These are phyloP conservation scores for Monarcha castaneiventris DNA, from an alignment of 2,113 vertebrate genomes.

Conservation along the genomic window DNA sequence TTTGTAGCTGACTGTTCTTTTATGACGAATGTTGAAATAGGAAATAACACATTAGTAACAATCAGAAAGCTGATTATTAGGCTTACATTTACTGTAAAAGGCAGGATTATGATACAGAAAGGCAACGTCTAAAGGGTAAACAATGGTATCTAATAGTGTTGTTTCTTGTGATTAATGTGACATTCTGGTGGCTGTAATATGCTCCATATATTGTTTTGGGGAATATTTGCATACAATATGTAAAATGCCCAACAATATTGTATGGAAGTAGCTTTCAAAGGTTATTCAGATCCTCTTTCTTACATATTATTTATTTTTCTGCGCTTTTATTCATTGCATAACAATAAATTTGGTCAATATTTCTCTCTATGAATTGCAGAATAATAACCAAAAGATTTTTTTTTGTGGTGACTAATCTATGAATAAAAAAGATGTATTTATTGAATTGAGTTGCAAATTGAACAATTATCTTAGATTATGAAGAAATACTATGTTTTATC, in stretches of 20 bases:
- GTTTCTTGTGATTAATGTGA: background rate
- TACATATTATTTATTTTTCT: background rate
- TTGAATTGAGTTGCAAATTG: background rate
- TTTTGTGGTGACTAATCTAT: background rate
- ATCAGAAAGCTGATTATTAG: background rate
- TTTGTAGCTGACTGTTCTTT: background rate
- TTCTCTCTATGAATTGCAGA: background rate
- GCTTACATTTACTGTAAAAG: background rate
- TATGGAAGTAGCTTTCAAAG: background rate
- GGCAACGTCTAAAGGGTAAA: background rate
- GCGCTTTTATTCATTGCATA: background rate
- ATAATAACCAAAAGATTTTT: background rate
- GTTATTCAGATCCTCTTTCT: background rate
- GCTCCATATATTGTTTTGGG: background rate
- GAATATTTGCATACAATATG: background rate
- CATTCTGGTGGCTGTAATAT: background rate
- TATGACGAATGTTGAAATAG: background rate
- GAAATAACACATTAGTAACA: background rate
- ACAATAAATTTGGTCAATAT: background rate
- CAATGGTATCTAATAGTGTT: background rate
- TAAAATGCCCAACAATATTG: background rate
- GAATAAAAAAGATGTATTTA: background rate
- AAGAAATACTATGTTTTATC: background rate
- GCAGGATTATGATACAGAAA: background rate
- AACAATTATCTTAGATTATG: background rate